Evolutionary conservation across 2,888 invertebrate species (phyloP).

Genomic region (Eueremaeus valkanovi): DNA sequence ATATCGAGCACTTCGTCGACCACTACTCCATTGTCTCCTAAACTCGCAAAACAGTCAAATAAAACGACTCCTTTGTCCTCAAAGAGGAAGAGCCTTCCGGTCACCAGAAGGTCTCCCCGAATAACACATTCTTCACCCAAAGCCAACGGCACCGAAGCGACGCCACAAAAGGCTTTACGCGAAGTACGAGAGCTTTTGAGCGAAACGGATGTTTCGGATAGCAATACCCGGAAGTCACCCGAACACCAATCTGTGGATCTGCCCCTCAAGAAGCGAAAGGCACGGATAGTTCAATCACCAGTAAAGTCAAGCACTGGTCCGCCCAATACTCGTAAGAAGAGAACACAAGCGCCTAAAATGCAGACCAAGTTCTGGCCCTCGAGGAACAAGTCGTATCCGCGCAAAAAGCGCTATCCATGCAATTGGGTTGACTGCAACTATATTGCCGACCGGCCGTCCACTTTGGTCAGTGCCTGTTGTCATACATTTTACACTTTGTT

Average conservation of each 20-base stretch:
- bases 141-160: background rate
- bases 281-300: no score
- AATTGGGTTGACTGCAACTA: conserved; percentile 33
- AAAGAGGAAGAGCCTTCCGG: background rate
- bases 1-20: no score
- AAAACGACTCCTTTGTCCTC: background rate
- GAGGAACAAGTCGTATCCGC: conserved; percentile 6
- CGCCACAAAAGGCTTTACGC: background rate
- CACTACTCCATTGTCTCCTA: no score
- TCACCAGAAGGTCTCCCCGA: background rate
- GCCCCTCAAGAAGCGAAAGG: background rate
- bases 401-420: conserved; percentile 36
- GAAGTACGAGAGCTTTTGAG: conserved; percentile 1
- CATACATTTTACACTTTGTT: background rate
- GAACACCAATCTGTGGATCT: background rate
- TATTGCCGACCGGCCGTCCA: conserved; percentile 17
- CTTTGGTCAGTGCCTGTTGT: background rate
- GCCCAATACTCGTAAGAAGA: background rate
- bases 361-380: background rate
- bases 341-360: background rate
- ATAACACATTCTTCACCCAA: background rate
- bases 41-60: background rate
- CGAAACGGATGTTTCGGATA: conserved; percentile 16
- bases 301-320: no score
- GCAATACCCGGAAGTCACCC: background rate